phyloP scores from a whole-genome alignment of 2,797 vertebrate species.

The Ambastaia sidthimunki region DNA sequence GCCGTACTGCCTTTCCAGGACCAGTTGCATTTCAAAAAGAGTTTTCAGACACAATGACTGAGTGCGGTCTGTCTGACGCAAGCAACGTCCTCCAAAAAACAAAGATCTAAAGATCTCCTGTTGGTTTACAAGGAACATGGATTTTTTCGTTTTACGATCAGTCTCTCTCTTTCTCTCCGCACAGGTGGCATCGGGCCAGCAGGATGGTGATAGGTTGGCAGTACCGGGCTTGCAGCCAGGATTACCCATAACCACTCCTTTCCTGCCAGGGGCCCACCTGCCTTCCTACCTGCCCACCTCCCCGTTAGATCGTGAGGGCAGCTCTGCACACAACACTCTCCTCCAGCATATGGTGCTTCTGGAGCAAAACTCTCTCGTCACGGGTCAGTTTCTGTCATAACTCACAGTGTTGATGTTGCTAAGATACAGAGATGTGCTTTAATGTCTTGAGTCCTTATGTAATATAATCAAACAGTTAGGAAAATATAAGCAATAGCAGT shows the following conservation, averaged over 20 bases:
- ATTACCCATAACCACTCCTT: slow-evolving; percentile 81
- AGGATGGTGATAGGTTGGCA: slow-evolving; percentile 86
- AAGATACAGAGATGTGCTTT: background rate
- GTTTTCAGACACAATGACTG: slow-evolving; percentile 58
- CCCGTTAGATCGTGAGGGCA: slow-evolving; percentile 85
- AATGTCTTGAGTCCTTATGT: too few relatives aligned
- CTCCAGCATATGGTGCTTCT: slow-evolving; percentile 94
- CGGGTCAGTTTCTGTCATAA: slow-evolving; percentile 78
- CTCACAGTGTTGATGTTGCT: background rate
- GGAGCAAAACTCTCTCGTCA: slow-evolving; percentile 88
- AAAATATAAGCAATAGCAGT: background rate
- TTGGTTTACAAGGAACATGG: slow-evolving; percentile 28
- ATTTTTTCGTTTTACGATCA: slow-evolving; percentile 10
- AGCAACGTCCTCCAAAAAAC: slow-evolving; percentile 2
- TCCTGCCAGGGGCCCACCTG: slow-evolving; percentile 89
- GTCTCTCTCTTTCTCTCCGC: background rate
- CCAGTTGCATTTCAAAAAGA: slow-evolving; percentile 55
- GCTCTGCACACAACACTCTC: slow-evolving; percentile 84
- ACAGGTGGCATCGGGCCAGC: slow-evolving; percentile 85
- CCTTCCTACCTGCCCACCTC: slow-evolving; percentile 88
- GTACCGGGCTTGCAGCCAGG: slow-evolving; percentile 86
- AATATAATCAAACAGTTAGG: too few relatives aligned
- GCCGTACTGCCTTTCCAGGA: slow-evolving; percentile 54
- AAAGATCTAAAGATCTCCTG: slow-evolving; percentile 12
- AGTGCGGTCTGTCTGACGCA: slow-evolving; percentile 53